These are phyloP conservation scores for Drosophila anomalata DNA, from an alignment of 2,888 invertebrate genomes.

Conservation along the genomic window DNA sequence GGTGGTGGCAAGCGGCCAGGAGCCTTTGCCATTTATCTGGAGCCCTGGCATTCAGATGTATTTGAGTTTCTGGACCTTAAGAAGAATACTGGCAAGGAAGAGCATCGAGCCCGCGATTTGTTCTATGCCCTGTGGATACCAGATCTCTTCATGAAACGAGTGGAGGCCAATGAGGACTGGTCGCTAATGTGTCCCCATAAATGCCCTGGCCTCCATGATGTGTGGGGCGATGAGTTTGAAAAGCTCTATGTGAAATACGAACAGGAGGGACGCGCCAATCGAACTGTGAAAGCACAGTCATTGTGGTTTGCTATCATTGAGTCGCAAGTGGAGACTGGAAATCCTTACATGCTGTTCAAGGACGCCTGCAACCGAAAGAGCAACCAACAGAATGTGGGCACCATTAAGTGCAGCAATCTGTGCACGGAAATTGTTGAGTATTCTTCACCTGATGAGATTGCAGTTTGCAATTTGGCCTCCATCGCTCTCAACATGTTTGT, in stretches of 20 bases:
- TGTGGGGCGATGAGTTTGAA: slow-evolving; percentile 98
- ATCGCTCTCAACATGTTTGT: slow-evolving; percentile 98
- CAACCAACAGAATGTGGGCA: slow-evolving; percentile 99
- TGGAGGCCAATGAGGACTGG: slow-evolving; percentile 93
- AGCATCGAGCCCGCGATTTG: slow-evolving; percentile 95
- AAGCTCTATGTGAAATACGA: slow-evolving; percentile 94
- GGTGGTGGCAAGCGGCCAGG: slow-evolving; percentile 99
- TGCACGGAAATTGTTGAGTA: slow-evolving; percentile 99
- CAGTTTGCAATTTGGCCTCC: slow-evolving; percentile 99
- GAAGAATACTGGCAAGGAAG: slow-evolving; percentile 98
- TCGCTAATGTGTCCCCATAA: slow-evolving; percentile 98
- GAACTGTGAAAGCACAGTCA: slow-evolving; percentile 91
- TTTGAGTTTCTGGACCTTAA: slow-evolving; percentile 97
- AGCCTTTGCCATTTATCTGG: slow-evolving; percentile 98
- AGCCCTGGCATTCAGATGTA: slow-evolving; percentile 99
- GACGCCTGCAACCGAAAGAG: slow-evolving; percentile 98
- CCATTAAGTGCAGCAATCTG: slow-evolving; percentile 98
- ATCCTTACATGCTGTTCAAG: slow-evolving; percentile 98
- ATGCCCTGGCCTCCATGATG: slow-evolving; percentile 94
- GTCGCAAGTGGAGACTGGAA: slow-evolving; percentile 98
- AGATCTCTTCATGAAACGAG: slow-evolving; percentile 98
- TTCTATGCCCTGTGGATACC: slow-evolving; percentile 99
- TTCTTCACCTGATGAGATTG: slow-evolving; percentile 95
- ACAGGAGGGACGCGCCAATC: slow-evolving; percentile 88
- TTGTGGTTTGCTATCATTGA: slow-evolving; percentile 97